phyloP scores from a whole-genome alignment of 2,113 vertebrate genomes.

The Coryphaenoides rupestris region DNA sequence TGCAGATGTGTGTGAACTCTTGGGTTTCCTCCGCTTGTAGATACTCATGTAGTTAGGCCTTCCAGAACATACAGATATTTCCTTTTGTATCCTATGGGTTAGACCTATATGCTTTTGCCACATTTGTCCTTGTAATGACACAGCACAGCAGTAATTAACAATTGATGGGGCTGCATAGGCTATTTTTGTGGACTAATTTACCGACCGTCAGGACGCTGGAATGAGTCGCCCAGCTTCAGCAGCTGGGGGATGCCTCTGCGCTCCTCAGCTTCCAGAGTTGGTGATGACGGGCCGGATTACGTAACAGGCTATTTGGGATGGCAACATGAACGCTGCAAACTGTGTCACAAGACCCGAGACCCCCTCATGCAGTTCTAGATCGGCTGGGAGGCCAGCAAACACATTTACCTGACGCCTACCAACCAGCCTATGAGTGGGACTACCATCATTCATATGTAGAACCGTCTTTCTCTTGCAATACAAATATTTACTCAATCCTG shows the following conservation, averaged over 20 bases:
- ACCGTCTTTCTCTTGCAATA: background rate
- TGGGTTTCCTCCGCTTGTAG: too few relatives aligned
- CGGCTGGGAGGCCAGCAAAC: constrained; percentile 31
- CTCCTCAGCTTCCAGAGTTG: constrained; percentile 35
- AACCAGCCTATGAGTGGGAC: too few relatives aligned
- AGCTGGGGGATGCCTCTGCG: constrained; percentile 38
- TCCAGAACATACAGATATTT: too few relatives aligned
- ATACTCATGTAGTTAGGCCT: too few relatives aligned
- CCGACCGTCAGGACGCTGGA: background rate
- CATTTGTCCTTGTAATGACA: background rate
- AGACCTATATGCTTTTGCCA: background rate
- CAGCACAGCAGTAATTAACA: too few relatives aligned
- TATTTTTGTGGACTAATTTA: background rate
- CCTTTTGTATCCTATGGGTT: background rate
- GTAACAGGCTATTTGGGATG: constrained; percentile 69
- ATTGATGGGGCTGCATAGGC: too few relatives aligned
- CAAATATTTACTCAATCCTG: too few relatives aligned
- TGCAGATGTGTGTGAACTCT: too few relatives aligned
- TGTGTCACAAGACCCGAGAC: constrained; percentile 67
- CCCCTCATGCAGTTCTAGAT: constrained; percentile 48
- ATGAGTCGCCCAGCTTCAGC: constrained; percentile 21
- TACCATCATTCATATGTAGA: background rate
- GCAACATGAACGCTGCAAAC: constrained; percentile 67
- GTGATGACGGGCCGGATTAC: constrained; percentile 54
- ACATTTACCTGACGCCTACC: constrained; percentile 2